A percentile compares a stretch with the other conserved stretches of the same genome.
phyloP scores from a whole-genome alignment of 2,797 vertebrate species.

The Semaprochilodus insignis region DNA sequence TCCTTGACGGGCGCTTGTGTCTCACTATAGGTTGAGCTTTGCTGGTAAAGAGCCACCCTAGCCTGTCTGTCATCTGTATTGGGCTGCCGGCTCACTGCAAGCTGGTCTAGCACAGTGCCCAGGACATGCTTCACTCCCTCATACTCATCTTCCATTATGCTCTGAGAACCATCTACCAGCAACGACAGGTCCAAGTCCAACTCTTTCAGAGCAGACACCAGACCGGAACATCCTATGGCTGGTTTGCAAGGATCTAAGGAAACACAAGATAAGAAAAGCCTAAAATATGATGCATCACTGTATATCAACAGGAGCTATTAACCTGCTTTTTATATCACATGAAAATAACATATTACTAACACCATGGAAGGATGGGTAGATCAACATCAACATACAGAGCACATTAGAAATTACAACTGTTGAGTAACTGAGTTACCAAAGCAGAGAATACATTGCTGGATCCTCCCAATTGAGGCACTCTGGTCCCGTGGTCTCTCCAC shows the following conservation, averaged over 20 bases:
- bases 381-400: neutral
- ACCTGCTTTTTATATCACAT: neutral
- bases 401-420: neutral
- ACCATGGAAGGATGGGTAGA: neutral
- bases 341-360: neutral
- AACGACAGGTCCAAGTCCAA: constrained; percentile 82
- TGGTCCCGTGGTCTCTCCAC: constrained; percentile 71
- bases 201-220: constrained; percentile 56
- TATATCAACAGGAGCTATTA: neutral
- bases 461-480: constrained; percentile 55
- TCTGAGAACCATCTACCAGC: constrained; percentile 82
- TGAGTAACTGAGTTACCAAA: constrained; percentile 75
- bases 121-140: constrained; percentile 78
- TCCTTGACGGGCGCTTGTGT: constrained; percentile 62
- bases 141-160: constrained; percentile 76
- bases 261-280: neutral
- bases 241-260: constrained; percentile 82
- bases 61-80: constrained; percentile 50
- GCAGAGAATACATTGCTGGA: constrained; percentile 82
- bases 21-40: constrained; percentile 70
- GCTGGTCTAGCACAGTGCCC: constrained; percentile 76
- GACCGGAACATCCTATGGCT: constrained; percentile 63
- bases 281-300: neutral
- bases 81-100: constrained; percentile 76
- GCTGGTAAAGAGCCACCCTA: constrained; percentile 81